Evolutionary conservation across 2,113 vertebrate species (phyloP).

Genomic region (Epinephelus cyanopodus): DNA sequence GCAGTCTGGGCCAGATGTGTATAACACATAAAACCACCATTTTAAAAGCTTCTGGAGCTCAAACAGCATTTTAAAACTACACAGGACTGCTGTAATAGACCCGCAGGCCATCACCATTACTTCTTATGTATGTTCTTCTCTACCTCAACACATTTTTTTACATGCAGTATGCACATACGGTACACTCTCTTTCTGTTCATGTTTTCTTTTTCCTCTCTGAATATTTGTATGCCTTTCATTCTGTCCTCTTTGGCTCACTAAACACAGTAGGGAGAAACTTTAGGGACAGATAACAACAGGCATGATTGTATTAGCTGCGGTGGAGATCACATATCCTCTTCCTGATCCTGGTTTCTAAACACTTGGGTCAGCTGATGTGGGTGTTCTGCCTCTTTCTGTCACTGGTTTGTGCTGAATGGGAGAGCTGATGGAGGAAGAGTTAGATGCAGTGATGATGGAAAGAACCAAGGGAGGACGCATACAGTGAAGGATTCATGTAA

Average conservation of each 20-base stretch:
- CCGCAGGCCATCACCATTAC: slow-evolving; percentile 6
- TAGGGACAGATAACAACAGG: slow-evolving; percentile 47
- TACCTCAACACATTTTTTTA: background rate
- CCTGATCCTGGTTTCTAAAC: slow-evolving; percentile 57
- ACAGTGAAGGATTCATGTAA: background rate
- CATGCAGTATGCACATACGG: background rate
- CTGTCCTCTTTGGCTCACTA: background rate
- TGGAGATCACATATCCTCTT: slow-evolving; percentile 59
- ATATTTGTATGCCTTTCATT: slow-evolving; percentile 3
- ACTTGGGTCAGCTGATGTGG: slow-evolving; percentile 50
- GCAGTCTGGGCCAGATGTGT: slow-evolving; percentile 46
- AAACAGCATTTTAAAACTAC: slow-evolving; percentile 43
- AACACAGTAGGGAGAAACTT: slow-evolving; percentile 21
- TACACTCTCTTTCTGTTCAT: background rate
- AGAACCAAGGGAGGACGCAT: background rate
- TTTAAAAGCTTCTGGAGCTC: slow-evolving; percentile 44
- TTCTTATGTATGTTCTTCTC: background rate
- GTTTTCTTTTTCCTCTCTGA: background rate
- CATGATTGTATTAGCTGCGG: slow-evolving; percentile 37
- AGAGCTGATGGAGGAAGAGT: background rate
- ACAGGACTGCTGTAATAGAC: slow-evolving; percentile 23
- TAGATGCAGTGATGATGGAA: background rate
- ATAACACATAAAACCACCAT: slow-evolving; percentile 21
- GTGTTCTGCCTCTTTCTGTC: background rate
- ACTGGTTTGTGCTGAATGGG: slow-evolving; percentile 18